Evolutionary conservation across 2,888 invertebrate genomes (phyloP).

Genomic region (Torymus auratus): DNA sequence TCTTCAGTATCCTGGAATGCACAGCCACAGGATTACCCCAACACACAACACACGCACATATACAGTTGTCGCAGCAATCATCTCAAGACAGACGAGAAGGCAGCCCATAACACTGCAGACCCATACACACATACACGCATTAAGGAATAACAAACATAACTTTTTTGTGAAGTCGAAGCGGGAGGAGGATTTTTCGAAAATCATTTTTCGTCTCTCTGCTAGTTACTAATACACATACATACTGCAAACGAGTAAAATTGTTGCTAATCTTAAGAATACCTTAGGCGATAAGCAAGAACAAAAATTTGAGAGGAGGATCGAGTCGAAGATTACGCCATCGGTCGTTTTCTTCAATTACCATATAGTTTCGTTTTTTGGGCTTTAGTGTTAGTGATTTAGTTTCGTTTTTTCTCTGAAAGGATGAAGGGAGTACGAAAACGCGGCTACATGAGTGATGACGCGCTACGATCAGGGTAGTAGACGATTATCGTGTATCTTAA

Average conservation of each 20-base stretch:
- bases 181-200: constrained; percentile 32
- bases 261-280: constrained; percentile 41
- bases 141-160: constrained; percentile 35
- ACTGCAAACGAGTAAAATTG: constrained; percentile 21
- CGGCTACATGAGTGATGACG: constrained; percentile 49
- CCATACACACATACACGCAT: constrained; percentile 29
- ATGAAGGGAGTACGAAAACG: constrained; percentile 12
- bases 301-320: constrained; percentile 31
- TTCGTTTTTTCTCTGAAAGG: constrained; percentile 38
- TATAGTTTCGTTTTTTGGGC: constrained; percentile 69
- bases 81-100: constrained; percentile 48
- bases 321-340: constrained; percentile 8
- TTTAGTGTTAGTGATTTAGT: constrained; percentile 70
- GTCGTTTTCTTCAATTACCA: constrained; percentile 33
- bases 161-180: constrained; percentile 49
- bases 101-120: constrained; percentile 13
- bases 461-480: constrained; percentile 61
- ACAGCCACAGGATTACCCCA: neutral
- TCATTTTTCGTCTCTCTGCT: constrained; percentile 35
- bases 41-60: constrained; percentile 36
- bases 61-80: constrained; percentile 53
- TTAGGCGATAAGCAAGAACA: constrained; percentile 23
- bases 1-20: constrained; percentile 37
- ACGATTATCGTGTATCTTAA: constrained; percentile 52
- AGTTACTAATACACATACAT: constrained; percentile 5